These are phyloP conservation scores for Epinotia demarniana DNA, from an alignment of 2,888 invertebrate species.

Conservation along the genomic window DNA sequence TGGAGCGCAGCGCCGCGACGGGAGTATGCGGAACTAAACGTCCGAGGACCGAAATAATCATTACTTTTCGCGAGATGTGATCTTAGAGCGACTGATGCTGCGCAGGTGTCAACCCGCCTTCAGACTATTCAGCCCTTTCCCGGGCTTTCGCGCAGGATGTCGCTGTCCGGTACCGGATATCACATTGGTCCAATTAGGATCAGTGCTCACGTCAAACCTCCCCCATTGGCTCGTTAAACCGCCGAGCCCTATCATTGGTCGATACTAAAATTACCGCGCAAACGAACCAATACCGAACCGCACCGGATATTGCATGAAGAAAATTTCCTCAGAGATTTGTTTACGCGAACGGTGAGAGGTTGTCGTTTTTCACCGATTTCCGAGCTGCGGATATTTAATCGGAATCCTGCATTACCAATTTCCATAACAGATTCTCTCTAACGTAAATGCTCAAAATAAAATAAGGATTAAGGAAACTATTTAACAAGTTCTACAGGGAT, in stretches of 20 bases:
- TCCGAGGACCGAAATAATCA: conserved; percentile 84
- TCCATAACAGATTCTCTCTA: neutral
- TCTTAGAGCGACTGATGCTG: conserved; percentile 78
- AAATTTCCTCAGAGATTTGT: conserved; percentile 81
- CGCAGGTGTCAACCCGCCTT: conserved; percentile 74
- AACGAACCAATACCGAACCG: conserved; percentile 63
- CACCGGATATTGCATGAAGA: conserved; percentile 77
- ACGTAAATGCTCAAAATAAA: conserved; percentile 8
- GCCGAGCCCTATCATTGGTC: conserved; percentile 61
- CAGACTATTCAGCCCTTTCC: conserved; percentile 63
- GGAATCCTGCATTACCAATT: conserved; percentile 52
- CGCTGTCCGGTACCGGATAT: conserved; percentile 70
- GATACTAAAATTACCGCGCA: conserved; percentile 66
- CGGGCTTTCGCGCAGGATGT: conserved; percentile 81
- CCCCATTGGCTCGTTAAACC: conserved; percentile 62
- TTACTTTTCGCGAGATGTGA: conserved; percentile 85
- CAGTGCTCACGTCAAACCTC: conserved; percentile 61
- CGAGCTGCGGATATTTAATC: conserved; percentile 74
- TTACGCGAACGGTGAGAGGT: conserved; percentile 71
- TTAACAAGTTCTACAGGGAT: conserved; percentile 20
- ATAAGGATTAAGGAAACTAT: conserved; percentile 6
- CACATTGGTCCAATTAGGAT: conserved; percentile 73
- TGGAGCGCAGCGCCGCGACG: conserved; percentile 73
- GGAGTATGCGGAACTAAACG: conserved; percentile 77
- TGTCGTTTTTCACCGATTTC: conserved; percentile 59